These are phyloP conservation scores for Trachops cirrhosus DNA, from an alignment of 2,797 vertebrate genomes.

Conservation along the genomic window DNA sequence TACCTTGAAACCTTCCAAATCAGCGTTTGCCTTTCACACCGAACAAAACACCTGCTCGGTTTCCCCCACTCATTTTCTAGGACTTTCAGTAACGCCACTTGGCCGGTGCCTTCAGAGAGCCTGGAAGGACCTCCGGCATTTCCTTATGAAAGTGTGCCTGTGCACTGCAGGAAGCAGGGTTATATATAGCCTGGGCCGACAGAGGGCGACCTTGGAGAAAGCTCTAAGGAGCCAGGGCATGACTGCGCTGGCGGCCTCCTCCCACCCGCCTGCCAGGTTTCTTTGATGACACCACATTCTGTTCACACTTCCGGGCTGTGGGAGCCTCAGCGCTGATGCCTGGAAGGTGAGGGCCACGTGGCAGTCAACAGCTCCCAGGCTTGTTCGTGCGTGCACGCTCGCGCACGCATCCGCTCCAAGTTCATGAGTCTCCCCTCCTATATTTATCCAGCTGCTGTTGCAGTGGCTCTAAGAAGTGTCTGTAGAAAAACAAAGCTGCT, in stretches of 20 bases:
- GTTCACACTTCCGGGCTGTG: background rate
- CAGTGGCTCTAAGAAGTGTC: constrained; percentile 45
- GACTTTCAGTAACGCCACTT: constrained; percentile 43
- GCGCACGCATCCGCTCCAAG: background rate
- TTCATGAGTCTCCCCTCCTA: constrained; percentile 43
- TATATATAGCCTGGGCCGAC: constrained; percentile 10
- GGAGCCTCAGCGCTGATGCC: background rate
- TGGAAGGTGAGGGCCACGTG: constrained; percentile 40
- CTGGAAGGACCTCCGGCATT: constrained; percentile 44
- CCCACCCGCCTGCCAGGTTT: background rate
- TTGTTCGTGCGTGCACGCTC: background rate
- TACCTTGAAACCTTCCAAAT: constrained; percentile 56
- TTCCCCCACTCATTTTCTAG: constrained; percentile 48
- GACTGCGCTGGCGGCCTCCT: background rate
- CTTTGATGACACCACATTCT: background rate
- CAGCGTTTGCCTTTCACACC: constrained; percentile 42
- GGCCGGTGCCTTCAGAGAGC: background rate
- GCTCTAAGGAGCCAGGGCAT: background rate
- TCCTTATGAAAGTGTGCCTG: constrained; percentile 38
- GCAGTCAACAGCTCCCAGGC: background rate
- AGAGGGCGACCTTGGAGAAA: background rate
- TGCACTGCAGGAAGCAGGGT: background rate
- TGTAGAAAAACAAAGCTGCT: constrained; percentile 50
- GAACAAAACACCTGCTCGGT: constrained; percentile 57
- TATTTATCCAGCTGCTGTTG: constrained; percentile 65